Conservation (phyloP, 2,797 vertebrate genomes). For the Gymnothorax reevesii region DNA sequence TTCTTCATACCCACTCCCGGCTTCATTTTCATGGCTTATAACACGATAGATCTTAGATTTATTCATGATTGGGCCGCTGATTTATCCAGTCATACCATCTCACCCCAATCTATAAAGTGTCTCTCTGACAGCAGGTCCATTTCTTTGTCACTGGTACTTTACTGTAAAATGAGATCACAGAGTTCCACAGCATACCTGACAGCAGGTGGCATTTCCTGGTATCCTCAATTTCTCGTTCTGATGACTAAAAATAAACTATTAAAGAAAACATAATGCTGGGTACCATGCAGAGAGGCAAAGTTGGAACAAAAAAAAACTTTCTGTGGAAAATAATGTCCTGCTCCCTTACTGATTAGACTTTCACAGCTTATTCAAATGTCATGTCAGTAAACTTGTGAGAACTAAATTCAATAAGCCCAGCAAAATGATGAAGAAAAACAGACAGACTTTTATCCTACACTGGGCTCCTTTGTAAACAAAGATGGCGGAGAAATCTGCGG, state of each 20-base stretch:
- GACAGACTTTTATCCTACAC: not conserved
- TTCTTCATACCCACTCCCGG: conserved; percentile 35
- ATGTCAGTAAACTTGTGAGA: not conserved
- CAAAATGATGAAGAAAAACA: not conserved
- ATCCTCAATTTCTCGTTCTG: not conserved
- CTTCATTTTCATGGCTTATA: conserved; percentile 72
- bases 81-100: conserved; percentile 61
- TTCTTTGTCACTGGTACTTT: conserved; percentile 63
- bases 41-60: conserved; percentile 66
- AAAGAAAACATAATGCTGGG: conserved; percentile 36
- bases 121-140: conserved; percentile 50
- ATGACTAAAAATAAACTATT: conserved; percentile 41
- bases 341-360: not conserved
- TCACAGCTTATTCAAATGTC: not conserved
- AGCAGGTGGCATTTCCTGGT: not conserved
- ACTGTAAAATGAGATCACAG: conserved; percentile 43
- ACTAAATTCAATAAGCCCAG: not conserved
- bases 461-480: no score
- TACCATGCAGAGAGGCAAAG: not conserved
- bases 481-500: no score
- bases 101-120: conserved; percentile 61
- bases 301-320: not conserved
- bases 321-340: not conserved
- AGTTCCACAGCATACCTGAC: not conserved
- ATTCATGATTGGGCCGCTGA: conserved; percentile 70